Conservation (phyloP, 2,797 vertebrate genomes). For the Artibeus jamaicensis region DNA sequence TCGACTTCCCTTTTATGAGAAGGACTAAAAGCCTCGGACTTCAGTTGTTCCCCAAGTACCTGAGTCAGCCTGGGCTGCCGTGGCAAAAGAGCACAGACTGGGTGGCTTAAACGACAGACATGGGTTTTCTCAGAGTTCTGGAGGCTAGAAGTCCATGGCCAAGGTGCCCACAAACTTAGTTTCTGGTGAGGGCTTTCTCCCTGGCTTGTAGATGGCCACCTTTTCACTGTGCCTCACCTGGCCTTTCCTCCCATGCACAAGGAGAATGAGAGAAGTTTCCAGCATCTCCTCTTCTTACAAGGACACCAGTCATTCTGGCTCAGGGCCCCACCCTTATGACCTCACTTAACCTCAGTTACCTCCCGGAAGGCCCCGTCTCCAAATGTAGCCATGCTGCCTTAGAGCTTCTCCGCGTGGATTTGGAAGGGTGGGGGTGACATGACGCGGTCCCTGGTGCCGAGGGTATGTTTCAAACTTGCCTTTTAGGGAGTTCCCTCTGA, state of each 20-base stretch:
- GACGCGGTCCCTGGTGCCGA: not conserved
- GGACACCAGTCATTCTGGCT: not conserved
- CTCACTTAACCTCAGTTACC: not conserved
- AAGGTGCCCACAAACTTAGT: not conserved
- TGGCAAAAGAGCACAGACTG: not conserved
- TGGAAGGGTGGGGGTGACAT: not conserved
- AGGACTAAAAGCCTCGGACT: not conserved
- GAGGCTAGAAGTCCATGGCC: not conserved
- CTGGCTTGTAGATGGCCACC: not conserved
- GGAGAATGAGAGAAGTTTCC: not conserved
- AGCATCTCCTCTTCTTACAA: not conserved
- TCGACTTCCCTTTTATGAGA: not conserved
- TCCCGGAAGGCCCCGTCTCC: not conserved
- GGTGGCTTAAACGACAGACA: not conserved
- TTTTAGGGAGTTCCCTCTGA: not conserved
- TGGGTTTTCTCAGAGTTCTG: not conserved
- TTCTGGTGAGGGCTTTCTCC: conserved; percentile 17
- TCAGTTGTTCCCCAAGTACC: not conserved
- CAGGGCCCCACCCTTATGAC: not conserved
- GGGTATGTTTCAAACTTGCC: not conserved
- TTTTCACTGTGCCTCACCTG: not conserved
- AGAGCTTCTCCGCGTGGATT: not conserved
- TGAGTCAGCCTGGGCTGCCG: not conserved
- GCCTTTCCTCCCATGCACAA: not conserved
- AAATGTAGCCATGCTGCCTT: not conserved